These are phyloP conservation scores for Drosophila quinaria DNA, from an alignment of 2,888 invertebrate species.

Conservation along the genomic window DNA sequence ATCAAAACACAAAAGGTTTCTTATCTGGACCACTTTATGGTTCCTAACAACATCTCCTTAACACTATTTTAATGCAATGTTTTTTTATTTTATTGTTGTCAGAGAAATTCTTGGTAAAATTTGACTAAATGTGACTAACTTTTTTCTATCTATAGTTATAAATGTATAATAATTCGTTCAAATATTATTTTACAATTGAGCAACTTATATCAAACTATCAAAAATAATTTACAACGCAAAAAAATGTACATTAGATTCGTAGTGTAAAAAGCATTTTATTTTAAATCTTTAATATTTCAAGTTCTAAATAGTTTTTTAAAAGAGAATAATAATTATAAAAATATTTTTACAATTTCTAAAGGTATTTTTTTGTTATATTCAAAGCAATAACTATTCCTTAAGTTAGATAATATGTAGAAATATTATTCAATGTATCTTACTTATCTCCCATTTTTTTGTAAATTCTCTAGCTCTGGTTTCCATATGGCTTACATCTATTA, in stretches of 20 bases:
- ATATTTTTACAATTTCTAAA: no score
- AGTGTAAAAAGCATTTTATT: no score
- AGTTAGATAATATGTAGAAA: not conserved
- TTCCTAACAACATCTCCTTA: constrained; percentile 63
- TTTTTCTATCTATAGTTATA: no score
- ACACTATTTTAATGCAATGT: constrained; percentile 61
- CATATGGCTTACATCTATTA: constrained; percentile 32
- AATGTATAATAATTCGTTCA: no score
- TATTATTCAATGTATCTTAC: not conserved
- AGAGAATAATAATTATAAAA: no score
- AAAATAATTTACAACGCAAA: no score
- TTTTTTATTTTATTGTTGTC: constrained; percentile 3
- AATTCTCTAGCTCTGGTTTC: constrained; percentile 15
- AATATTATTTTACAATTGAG: no score
- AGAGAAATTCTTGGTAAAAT: constrained; percentile 1
- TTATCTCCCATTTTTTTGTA: not conserved
- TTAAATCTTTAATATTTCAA: no score
- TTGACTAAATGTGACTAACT: no score
- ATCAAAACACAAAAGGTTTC: constrained; percentile 21
- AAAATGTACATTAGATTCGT: no score
- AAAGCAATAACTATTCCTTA: not conserved
- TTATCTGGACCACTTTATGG: constrained; percentile 62
- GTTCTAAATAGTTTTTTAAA: no score
- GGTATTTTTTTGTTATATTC: not conserved
- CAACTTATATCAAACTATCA: no score